Evolutionary conservation across 2,113 vertebrate species (phyloP), one percentile per base, ranked within the genome.

Genomic region (Sialia sialis): DNA sequence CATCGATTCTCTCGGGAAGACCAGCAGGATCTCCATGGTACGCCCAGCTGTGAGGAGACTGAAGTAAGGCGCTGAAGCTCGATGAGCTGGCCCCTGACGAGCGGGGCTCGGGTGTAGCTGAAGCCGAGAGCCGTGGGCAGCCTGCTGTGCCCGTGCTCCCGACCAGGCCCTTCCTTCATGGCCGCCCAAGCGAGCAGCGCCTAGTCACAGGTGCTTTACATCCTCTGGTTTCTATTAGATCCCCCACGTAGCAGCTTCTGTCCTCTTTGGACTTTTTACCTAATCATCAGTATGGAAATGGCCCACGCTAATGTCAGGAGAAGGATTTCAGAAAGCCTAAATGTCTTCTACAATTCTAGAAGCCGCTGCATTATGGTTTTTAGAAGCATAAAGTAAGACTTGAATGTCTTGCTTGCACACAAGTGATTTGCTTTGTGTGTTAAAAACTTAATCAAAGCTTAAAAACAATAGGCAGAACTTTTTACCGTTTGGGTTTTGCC

Each of bases 81-180:
- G 23, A 5, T 8, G 16, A 56, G 38, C 5, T 14, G 41, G 38
- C 4, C 25, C 19, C 13, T 16, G 20, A 4, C 13, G 17, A 46
- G 27, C 1, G 0, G 19, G 16, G 3, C 3, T n/a, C 12, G 26
- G 19, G 7, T 15, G 44, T 3, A 8, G 46, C 4, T 36, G 51
- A 38, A 60, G 44, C 13, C 4, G 3, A 9, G 55, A 48, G 44
- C 13, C 41, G 1, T 3, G 6, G 7, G 6, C 21, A 8, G 29
- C 4, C 0, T 23, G 25, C 21, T 29, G 44, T 1, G 2, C 1
- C 14, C 1, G 19, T n/a, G 63, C n/a, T 76, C 38, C n/a, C 48
- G 13, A 49, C 25, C 48, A 14, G 48, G 48, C 48, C 48, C 49
- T 27, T 15, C 15, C 49, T 27, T 15, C 15, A 4, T 10, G 9